Percentiles rank a stretch among this genome's conserved stretches.
Conservation (phyloP, 53 echinoderm and acorn worm species). For the Apostichopus leukothele region DNA sequence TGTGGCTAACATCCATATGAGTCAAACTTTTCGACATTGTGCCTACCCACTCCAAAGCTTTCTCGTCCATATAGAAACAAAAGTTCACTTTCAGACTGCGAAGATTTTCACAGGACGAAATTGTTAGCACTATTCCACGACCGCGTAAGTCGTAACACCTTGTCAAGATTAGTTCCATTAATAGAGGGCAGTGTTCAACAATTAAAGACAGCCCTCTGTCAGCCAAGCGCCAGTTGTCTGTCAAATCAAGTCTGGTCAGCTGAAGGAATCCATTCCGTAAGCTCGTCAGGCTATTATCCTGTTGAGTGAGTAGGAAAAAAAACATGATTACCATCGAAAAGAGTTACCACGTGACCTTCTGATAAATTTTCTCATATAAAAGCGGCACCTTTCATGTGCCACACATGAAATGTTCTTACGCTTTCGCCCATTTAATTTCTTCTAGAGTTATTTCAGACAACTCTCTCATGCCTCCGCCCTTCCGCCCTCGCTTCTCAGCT, state of each 20-base stretch:
- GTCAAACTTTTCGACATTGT: conserved; percentile 38
- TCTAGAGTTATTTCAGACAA: too few species aligned
- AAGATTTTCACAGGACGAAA: conserved; percentile 46
- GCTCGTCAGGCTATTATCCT: conserved; percentile 47
- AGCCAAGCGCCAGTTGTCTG: conserved; percentile 60
- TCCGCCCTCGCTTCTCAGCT: too few species aligned
- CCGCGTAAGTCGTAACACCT: conserved; percentile 62
- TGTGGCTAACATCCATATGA: conserved; percentile 59
- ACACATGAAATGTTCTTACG: neutral
- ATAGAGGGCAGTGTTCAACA: conserved; percentile 37
- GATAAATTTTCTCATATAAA: too few species aligned
- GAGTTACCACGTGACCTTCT: too few species aligned
- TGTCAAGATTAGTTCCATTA: conserved; percentile 50
- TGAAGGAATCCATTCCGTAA: conserved; percentile 43
- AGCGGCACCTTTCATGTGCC: too few species aligned
- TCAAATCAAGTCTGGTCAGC: conserved; percentile 55
- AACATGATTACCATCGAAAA: neutral
- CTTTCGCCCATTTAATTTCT: neutral
- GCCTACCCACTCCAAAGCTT: conserved; percentile 57
- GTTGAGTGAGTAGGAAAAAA: conserved; percentile 6
- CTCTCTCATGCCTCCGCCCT: too few species aligned
- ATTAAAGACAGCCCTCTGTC: conserved; percentile 52
- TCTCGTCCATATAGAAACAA: conserved; percentile 59
- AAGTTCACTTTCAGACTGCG: conserved; percentile 14
- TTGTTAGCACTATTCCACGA: conserved; percentile 39